Evolutionary conservation across 2,113 vertebrate species (phyloP).

Genomic region (Lichenostomus cassidix): DNA sequence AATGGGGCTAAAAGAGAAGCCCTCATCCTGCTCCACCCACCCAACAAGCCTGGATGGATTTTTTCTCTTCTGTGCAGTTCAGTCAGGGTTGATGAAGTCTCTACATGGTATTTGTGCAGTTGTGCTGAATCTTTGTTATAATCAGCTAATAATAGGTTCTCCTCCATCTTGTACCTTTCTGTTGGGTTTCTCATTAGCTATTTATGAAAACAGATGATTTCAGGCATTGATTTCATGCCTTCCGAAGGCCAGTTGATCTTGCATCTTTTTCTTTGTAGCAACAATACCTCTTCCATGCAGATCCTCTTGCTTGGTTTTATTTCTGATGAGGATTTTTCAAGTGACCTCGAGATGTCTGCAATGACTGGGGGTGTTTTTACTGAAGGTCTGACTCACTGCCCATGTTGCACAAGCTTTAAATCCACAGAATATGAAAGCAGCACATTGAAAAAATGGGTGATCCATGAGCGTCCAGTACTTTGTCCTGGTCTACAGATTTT

Average conservation of each 20-base stretch:
- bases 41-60: not conserved
- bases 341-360: not conserved
- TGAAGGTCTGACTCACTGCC: not conserved
- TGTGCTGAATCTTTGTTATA: not conserved
- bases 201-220: not conserved
- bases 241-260: not conserved
- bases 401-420: not conserved
- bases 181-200: not conserved
- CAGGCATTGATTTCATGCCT: not conserved
- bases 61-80: not conserved
- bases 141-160: not conserved
- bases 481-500: not conserved
- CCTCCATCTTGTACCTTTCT: not conserved
- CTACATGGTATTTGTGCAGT: not conserved
- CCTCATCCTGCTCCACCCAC: not conserved
- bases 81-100: not conserved
- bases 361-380: not conserved
- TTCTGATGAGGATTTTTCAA: not conserved
- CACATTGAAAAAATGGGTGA: not conserved
- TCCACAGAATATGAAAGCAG: not conserved
- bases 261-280: not conserved
- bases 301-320: not conserved
- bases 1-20: not conserved
- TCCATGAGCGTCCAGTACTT: not conserved
- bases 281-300: not conserved